These are phyloP conservation scores for Malurus melanocephalus DNA, from an alignment of 2,113 vertebrate genomes.

Conservation along the genomic window DNA sequence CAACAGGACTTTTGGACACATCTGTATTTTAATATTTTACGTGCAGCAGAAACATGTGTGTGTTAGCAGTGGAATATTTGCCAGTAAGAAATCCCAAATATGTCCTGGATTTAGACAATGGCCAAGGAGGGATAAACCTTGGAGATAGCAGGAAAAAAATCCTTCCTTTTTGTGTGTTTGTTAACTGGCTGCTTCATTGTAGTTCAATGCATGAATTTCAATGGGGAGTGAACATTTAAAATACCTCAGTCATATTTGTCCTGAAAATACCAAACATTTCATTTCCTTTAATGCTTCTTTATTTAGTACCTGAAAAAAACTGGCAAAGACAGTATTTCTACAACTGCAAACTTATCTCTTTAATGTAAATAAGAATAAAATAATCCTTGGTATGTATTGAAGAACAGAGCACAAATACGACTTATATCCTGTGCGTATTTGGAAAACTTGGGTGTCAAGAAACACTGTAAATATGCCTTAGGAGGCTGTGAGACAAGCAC, in stretches of 20 bases:
- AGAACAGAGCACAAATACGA: neutral
- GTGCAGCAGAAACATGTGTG: neutral
- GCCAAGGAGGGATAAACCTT: neutral
- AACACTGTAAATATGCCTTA: neutral
- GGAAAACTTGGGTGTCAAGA: neutral
- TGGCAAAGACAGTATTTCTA: neutral
- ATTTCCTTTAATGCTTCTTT: neutral
- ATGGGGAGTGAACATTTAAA: neutral
- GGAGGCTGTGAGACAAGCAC: neutral
- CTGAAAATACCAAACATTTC: neutral
- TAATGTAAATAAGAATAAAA: neutral
- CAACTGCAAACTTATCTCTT: neutral
- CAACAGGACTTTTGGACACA: neutral
- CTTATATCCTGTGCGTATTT: neutral
- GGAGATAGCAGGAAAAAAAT: neutral
- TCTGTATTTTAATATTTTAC: neutral
- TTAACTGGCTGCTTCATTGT: neutral
- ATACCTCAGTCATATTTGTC: accelerated
- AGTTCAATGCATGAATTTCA: neutral
- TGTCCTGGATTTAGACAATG: neutral
- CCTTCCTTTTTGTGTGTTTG: neutral
- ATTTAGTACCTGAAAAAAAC: neutral
- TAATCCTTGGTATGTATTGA: neutral
- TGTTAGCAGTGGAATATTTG: neutral
- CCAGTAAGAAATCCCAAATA: neutral